Base-by-base conservation (phyloP, 2,797 vertebrate genomes). In the Lutjanus campechanus region DNA sequence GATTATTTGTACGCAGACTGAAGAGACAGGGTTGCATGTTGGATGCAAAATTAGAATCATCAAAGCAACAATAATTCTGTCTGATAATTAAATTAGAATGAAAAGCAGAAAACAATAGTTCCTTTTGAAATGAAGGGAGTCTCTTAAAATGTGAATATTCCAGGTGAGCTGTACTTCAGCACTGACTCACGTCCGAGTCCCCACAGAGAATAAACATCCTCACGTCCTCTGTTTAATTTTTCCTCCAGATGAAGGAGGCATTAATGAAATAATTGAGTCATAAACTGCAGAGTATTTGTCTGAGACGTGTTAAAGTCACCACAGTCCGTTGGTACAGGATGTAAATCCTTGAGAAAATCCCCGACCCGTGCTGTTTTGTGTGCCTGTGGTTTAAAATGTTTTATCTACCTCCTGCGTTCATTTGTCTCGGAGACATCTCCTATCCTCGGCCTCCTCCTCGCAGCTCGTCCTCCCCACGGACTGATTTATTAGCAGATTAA, bases 401-500 rank as follows among this genome's bases (percentile, higher is more conserved):
- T 36, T 43, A 85, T 87, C 77, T 68, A 2, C 46, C 19, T 63
- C 64, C 63, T 60, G 15, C 5, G 6, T 40, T 77, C 83, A 81
- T 90, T 81, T 64, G 62, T 93, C 88, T 85, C 3, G 0, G 50
- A 72, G 85, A 72, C 74, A 19, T 74, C 22, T 29, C 72, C 62
- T 84, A 88, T 88, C 70, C 68, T 50, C 66, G 19, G 46, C 19
- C 62, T 43, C 58, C 64, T 84, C 73, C 81, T n/a, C 5, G 61
- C 61, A 3, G 54, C 41, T 16, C 62, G 6, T 12, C 74, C 9
- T 62, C 77, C 76, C 58, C 54, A 0, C 78, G 1, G 66, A 53
- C 85, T 96, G 96, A 96, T 97, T 94, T 96, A 96, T 92, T 88
- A 91, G 87, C 70, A 89, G 93, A 95, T 97, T 95, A 96, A 88